Evolutionary conservation across 2,797 vertebrate species (phyloP).

Genomic region (Syngnathus rostellatus): DNA sequence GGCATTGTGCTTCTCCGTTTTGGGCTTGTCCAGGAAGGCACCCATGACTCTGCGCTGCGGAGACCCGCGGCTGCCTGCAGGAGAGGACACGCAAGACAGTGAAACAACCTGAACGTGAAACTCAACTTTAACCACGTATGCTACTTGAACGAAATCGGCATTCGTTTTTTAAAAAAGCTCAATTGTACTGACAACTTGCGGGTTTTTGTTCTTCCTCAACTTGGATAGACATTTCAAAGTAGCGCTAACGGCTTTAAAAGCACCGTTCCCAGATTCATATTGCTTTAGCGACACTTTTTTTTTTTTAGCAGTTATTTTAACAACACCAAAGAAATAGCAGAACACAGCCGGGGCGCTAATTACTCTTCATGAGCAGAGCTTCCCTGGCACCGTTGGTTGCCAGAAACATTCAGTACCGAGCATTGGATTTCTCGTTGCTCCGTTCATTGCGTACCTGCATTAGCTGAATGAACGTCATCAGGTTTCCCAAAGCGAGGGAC

Average conservation of each 20-base stretch:
- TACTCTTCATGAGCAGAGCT: neutral
- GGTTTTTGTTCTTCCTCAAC: no score
- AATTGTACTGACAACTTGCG: no score
- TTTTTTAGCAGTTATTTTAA: neutral
- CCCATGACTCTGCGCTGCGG: conserved; percentile 80
- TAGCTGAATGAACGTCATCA: neutral
- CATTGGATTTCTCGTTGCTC: neutral
- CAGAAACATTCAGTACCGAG: neutral
- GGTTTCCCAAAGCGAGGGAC: neutral
- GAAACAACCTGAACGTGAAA: no score
- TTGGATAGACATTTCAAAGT: no score
- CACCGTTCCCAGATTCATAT: no score
- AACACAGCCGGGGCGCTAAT: neutral
- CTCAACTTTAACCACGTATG: no score
- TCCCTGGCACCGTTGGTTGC: neutral
- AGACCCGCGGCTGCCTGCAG: conserved; percentile 60
- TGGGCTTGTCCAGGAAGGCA: conserved; percentile 99
- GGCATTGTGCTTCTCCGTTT: conserved; percentile 94
- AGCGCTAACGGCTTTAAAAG: neutral
- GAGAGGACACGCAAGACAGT: neutral
- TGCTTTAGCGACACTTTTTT: no score
- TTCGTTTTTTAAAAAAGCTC: no score
- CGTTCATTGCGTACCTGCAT: neutral
- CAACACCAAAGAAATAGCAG: neutral
- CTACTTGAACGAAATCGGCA: no score